Percentiles rank a stretch among this genome's conserved stretches.
Conservation (phyloP, 2,113 vertebrate genomes). For the Dasyornis broadbenti region DNA sequence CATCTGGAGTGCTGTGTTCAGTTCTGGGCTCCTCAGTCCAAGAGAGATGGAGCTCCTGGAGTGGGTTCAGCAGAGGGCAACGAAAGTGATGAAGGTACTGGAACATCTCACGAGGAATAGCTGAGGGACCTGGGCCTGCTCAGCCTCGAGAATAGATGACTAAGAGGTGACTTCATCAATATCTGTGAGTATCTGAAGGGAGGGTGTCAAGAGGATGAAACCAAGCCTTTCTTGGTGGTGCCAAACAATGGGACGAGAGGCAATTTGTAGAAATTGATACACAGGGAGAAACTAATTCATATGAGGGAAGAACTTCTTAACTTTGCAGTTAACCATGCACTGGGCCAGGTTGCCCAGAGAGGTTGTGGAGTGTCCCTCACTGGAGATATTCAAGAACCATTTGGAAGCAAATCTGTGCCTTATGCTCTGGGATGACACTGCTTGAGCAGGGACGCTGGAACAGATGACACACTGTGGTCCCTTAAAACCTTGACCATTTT, state of each 20-base stretch:
- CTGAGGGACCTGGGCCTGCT: background rate
- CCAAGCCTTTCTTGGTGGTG: background rate
- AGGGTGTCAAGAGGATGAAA: background rate
- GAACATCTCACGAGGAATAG: background rate
- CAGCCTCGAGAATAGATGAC: rapidly evolving
- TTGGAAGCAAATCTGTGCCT: background rate
- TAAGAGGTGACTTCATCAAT: background rate
- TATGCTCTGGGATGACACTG: background rate
- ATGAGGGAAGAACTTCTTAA: background rate
- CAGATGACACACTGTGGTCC: background rate
- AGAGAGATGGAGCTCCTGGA: background rate
- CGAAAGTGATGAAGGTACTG: background rate
- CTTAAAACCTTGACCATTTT: background rate
- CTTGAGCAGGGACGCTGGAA: background rate
- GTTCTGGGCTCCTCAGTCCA: background rate
- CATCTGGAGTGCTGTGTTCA: background rate
- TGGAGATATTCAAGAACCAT: background rate
- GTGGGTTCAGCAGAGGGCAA: background rate
- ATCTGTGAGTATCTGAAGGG: background rate
- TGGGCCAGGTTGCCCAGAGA: background rate
- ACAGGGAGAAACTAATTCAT: background rate
- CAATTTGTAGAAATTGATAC: background rate
- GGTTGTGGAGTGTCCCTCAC: background rate
- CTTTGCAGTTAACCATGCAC: rapidly evolving
- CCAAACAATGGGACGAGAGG: background rate